Percentiles rank a stretch among this genome's conserved stretches.
These are phyloP conservation scores for Leptinotarsa rubiginosa DNA, from an alignment of 2,888 invertebrate genomes.

Conservation along the genomic window DNA sequence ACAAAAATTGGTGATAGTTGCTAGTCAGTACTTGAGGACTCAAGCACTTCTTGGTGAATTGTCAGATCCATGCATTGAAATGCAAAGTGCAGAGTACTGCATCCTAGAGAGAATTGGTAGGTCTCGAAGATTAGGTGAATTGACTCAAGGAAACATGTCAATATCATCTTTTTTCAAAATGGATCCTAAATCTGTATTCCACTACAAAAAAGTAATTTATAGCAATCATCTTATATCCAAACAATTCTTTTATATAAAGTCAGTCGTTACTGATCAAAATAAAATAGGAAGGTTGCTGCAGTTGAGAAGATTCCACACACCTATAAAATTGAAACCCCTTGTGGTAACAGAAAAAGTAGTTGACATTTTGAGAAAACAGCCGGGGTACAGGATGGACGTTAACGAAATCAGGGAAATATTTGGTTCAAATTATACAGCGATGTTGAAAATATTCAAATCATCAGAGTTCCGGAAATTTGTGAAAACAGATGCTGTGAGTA, in stretches of 20 bases:
- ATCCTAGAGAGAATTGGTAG: conserved; percentile 81
- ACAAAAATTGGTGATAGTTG: conserved; percentile 77
- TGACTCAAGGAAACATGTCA: conserved; percentile 75
- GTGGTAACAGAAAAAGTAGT: conserved; percentile 70
- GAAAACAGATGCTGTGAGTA: conserved; percentile 64
- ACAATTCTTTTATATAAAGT: conserved; percentile 71
- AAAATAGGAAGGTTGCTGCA: conserved; percentile 70
- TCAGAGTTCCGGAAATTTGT: conserved; percentile 69
- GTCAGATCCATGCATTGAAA: conserved; percentile 66
- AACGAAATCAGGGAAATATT: conserved; percentile 67
- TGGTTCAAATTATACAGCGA: conserved; percentile 48
- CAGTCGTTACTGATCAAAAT: conserved; percentile 62
- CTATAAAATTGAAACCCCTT: conserved; percentile 69
- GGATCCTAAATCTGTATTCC: conserved; percentile 74
- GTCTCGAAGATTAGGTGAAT: conserved; percentile 75
- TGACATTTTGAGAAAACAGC: conserved; percentile 69
- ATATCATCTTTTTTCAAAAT: conserved; percentile 69
- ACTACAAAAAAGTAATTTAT: conserved; percentile 73
- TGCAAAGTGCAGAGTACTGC: conserved; percentile 74
- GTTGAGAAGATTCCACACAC: conserved; percentile 73
- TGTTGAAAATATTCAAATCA: conserved; percentile 66
- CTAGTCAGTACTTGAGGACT: conserved; percentile 72
- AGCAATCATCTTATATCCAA: conserved; percentile 72
- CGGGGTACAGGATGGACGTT: conserved; percentile 69
- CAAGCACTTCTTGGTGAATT: conserved; percentile 70